Percentiles rank a stretch among this genome's conserved stretches.
phyloP scores from a whole-genome alignment of 1,140 invertebrate species.

The Bilobella aurantiaca region DNA sequence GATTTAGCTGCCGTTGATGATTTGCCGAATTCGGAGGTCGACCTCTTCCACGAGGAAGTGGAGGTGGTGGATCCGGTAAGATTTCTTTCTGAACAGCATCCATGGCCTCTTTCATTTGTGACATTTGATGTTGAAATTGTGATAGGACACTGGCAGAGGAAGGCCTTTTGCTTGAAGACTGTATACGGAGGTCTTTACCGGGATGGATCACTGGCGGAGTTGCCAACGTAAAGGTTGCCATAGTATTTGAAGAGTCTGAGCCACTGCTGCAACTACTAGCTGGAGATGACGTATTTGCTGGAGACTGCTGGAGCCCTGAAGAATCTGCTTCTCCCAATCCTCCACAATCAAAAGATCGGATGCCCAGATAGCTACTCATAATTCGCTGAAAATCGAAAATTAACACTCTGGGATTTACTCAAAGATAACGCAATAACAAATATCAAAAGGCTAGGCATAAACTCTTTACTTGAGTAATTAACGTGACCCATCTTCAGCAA shows the following conservation, averaged over 20 bases:
- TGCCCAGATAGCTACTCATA: neutral
- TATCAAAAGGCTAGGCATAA: no score
- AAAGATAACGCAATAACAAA: no score
- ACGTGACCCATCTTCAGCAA: no score
- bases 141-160: conserved; percentile 26
- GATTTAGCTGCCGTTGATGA: neutral
- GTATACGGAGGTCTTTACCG: neutral
- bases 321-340: neutral
- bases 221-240: neutral
- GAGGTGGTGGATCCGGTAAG: neutral
- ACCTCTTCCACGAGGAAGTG: neutral
- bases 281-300: neutral
- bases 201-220: neutral
- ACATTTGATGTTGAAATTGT: conserved; percentile 34
- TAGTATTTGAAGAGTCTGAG: neutral
- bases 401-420: no score
- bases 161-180: neutral
- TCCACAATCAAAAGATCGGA: neutral
- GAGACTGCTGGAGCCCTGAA: neutral
- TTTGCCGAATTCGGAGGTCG: no score
- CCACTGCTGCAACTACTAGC: no score
- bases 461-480: no score
- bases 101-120: conserved; percentile 33
- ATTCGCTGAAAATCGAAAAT: neutral
- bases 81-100: conserved; percentile 30